Conservation (phyloP, 2,888 invertebrate species). For the Catocala nupta region DNA sequence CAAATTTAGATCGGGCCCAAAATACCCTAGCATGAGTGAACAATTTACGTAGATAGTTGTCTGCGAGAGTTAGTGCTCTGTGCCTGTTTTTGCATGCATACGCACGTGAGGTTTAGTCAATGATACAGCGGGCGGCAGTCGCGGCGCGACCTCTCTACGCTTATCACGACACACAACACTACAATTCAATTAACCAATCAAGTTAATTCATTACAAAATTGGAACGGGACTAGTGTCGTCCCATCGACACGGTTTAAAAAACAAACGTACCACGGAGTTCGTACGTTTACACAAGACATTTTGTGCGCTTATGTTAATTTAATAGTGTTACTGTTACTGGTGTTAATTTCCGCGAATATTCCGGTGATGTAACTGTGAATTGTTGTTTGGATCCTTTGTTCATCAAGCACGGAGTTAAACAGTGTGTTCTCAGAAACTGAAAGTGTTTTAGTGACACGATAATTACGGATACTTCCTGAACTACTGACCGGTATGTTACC, state of each 20-base stretch:
- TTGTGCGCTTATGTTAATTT: slow-evolving; percentile 63
- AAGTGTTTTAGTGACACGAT: slow-evolving; percentile 73
- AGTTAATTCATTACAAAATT: slow-evolving; percentile 65
- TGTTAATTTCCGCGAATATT: slow-evolving; percentile 73
- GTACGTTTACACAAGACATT: slow-evolving; percentile 40
- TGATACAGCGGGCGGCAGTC: slow-evolving; percentile 79
- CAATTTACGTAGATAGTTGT: slow-evolving; percentile 55
- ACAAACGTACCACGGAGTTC: slow-evolving; percentile 14
- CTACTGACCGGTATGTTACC: slow-evolving; percentile 59
- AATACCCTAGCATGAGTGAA: slow-evolving; percentile 41
- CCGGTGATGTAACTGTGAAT: slow-evolving; percentile 75
- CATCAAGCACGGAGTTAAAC: slow-evolving; percentile 61
- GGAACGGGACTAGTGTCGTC: slow-evolving; percentile 37
- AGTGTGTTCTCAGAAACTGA: slow-evolving; percentile 72
- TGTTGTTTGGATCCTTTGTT: slow-evolving; percentile 75
- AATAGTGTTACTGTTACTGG: slow-evolving; percentile 54
- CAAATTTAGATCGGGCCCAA: slow-evolving; percentile 44
- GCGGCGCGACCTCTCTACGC: slow-evolving; percentile 77
- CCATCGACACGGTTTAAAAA: slow-evolving; percentile 13
- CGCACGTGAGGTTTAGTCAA: slow-evolving; percentile 80
- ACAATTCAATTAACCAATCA: slow-evolving; percentile 73
- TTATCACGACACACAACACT: slow-evolving; percentile 77
- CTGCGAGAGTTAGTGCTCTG: slow-evolving; percentile 72
- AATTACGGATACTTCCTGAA: slow-evolving; percentile 59
- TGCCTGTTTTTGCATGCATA: slow-evolving; percentile 80